Percentiles rank a stretch among this genome's conserved stretches.
phyloP scores from a whole-genome alignment of 2,113 vertebrate species.

The Procavia capensis region DNA sequence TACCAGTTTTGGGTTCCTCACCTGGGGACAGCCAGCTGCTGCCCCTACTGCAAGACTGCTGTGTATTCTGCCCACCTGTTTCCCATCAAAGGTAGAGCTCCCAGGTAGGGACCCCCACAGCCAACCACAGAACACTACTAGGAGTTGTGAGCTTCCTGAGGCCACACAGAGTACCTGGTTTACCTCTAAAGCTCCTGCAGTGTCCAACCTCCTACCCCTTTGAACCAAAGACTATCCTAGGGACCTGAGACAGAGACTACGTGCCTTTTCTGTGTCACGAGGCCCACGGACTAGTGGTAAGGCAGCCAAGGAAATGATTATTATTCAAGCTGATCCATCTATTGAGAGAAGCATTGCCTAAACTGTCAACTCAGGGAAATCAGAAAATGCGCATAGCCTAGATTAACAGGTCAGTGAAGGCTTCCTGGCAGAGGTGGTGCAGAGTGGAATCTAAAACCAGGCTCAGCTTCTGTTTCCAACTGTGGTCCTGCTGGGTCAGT shows the following conservation, averaged over 20 bases:
- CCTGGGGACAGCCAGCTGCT: rapidly evolving
- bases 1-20: rapidly evolving
- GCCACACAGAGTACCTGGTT: background rate
- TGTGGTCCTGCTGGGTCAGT: background rate
- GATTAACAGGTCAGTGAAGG: background rate
- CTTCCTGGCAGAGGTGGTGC: background rate
- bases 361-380: background rate
- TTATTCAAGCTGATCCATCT: background rate
- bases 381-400: background rate
- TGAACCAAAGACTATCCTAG: background rate
- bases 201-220: background rate
- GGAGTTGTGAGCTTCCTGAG: background rate
- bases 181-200: background rate
- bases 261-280: background rate
- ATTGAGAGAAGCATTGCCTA: no score
- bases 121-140: background rate
- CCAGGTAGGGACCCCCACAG: background rate
- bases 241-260: background rate
- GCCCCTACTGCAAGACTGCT: background rate
- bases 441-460: background rate
- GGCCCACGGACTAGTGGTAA: background rate
- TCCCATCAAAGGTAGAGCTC: background rate
- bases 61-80: rapidly evolving
- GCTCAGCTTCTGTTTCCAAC: background rate
- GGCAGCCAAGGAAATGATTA: background rate